Conservation (phyloP, 2,888 invertebrate genomes). For the Apodemia zela region DNA sequence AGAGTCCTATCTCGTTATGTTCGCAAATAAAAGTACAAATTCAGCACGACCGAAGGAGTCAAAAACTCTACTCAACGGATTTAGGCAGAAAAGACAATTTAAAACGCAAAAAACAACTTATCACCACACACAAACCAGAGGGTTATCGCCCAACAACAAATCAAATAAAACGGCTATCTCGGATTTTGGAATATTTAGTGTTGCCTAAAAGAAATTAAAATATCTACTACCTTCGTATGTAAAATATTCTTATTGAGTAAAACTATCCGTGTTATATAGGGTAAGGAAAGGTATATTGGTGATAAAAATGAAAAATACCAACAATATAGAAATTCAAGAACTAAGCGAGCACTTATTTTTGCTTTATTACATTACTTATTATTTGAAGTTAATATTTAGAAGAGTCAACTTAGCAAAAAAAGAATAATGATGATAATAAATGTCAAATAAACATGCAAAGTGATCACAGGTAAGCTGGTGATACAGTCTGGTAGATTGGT, state of each 20-base stretch:
- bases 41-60: not conserved
- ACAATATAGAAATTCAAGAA: no score
- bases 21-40: not conserved
- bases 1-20: slow-evolving; percentile 8
- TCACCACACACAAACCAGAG: not conserved
- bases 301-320: no score
- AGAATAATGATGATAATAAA: no score
- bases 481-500: no score
- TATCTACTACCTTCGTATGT: not conserved
- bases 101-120: not conserved
- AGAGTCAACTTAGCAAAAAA: no score
- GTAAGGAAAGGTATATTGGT: no score
- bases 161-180: not conserved
- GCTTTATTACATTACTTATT: no score
- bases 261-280: not conserved
- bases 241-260: not conserved
- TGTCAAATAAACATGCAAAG: no score
- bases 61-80: slow-evolving; percentile 4
- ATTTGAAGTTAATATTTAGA: no score
- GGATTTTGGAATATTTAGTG: not conserved
- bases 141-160: not conserved
- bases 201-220: not conserved
- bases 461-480: no score
- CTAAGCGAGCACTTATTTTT: no score
- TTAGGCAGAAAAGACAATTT: not conserved